These are phyloP conservation scores for Minunthozetes semirufus DNA, from an alignment of 2,888 invertebrate genomes.

Conservation along the genomic window DNA sequence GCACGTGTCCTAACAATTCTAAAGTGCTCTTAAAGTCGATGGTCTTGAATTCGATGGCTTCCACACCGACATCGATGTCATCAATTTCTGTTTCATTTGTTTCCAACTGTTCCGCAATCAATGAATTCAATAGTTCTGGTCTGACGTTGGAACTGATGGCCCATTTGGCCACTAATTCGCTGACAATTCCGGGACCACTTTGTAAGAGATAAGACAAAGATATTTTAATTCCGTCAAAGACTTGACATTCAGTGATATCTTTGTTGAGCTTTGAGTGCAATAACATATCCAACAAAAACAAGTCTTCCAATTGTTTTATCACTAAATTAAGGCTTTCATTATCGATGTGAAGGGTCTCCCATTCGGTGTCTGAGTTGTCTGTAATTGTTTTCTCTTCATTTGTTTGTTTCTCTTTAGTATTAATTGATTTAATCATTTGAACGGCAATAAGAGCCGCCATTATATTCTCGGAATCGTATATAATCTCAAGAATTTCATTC, in stretches of 20 bases:
- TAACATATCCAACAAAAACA: conserved; percentile 68
- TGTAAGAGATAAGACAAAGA: conserved; percentile 49
- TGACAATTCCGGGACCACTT: conserved; percentile 66
- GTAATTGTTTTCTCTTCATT: background rate
- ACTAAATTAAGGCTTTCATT: conserved; percentile 77
- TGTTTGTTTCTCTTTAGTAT: background rate
- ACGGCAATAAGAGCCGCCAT: conserved; percentile 29
- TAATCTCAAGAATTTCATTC: conserved; percentile 30
- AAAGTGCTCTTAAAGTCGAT: conserved; percentile 9
- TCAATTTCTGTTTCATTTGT: conserved; percentile 36
- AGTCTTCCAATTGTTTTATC: conserved; percentile 80
- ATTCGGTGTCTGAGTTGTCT: conserved; percentile 51
- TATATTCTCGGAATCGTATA: conserved; percentile 31
- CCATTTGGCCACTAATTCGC: conserved; percentile 82
- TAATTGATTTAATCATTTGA: conserved; percentile 32
- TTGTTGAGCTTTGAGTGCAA: conserved; percentile 45
- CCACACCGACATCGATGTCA: conserved; percentile 37
- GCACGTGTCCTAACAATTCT: conserved; percentile 44
- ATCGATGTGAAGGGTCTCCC: conserved; percentile 78
- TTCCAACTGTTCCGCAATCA: conserved; percentile 24
- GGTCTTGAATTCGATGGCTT: conserved; percentile 26
- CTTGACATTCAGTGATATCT: background rate
- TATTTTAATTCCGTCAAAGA: conserved; percentile 38
- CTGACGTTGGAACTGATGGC: conserved; percentile 65
- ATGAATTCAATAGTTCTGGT: conserved; percentile 52